A percentile compares a stretch with the other conserved stretches of the same genome.
phyloP scores from a whole-genome alignment of 1,140 invertebrate genomes.

The Coelopa frigida region DNA sequence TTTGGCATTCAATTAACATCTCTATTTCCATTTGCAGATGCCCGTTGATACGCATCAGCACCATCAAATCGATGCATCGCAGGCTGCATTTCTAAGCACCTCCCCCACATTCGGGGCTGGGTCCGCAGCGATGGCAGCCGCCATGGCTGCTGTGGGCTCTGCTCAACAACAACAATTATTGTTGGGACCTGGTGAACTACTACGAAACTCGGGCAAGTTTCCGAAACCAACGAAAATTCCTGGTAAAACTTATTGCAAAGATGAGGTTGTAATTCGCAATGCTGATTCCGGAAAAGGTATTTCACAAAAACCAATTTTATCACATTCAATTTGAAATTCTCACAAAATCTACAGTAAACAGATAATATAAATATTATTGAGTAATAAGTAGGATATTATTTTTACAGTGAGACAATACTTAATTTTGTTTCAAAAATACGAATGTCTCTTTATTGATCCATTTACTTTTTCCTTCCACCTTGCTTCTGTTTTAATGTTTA shows the following conservation, averaged over 20 bases:
- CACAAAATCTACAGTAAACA: too few relatives aligned
- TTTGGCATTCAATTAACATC: background rate
- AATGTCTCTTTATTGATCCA: too few relatives aligned
- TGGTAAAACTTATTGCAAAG: conserved; percentile 86
- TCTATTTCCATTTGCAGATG: background rate
- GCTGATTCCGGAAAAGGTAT: conserved; percentile 90
- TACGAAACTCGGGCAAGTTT: conserved; percentile 83
- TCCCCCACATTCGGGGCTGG: conserved; percentile 43
- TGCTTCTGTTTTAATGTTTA: too few relatives aligned
- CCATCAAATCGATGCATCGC: conserved; percentile 30
- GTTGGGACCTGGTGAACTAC: conserved; percentile 70
- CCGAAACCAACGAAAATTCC: conserved; percentile 80
- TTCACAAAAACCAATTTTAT: too few relatives aligned
- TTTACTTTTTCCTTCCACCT: too few relatives aligned
- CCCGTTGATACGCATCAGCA: too few relatives aligned
- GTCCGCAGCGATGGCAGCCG: conserved; percentile 36
- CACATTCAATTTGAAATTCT: too few relatives aligned
- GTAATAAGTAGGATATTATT: too few relatives aligned
- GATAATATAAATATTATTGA: too few relatives aligned
- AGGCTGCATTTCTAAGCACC: conserved; percentile 41
- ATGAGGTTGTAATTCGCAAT: conserved; percentile 89
- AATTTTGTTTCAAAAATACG: too few relatives aligned
- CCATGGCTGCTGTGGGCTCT: conserved; percentile 38
- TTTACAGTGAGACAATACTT: too few relatives aligned
- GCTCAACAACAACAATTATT: conserved; percentile 45